Conservation (phyloP, 1,140 invertebrate genomes). For the Drosophila sucinea region DNA sequence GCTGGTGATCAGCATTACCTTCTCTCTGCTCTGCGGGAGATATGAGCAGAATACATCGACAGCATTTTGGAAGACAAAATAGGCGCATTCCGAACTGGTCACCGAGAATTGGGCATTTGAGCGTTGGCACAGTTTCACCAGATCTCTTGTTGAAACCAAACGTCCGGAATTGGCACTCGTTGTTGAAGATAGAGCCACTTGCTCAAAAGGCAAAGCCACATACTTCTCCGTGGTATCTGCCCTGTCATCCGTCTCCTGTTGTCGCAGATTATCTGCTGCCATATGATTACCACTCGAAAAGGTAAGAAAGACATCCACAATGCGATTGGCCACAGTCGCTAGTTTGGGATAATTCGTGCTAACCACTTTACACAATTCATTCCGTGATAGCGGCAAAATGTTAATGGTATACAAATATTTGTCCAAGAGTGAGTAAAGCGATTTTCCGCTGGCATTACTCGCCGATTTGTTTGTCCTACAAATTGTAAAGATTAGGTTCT, state of each 20-base stretch:
- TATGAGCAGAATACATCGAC: slow-evolving; percentile 94
- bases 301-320: slow-evolving; percentile 93
- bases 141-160: slow-evolving; percentile 92
- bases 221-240: slow-evolving; percentile 70
- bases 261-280: slow-evolving; percentile 83
- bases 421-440: slow-evolving; percentile 87
- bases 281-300: slow-evolving; percentile 89
- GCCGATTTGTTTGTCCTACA: slow-evolving; percentile 83
- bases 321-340: slow-evolving; percentile 89
- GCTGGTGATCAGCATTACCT: slow-evolving; percentile 87
- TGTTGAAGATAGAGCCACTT: slow-evolving; percentile 39
- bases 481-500: slow-evolving; percentile 8
- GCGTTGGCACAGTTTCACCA: slow-evolving; percentile 96
- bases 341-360: slow-evolving; percentile 89
- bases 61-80: slow-evolving; percentile 94
- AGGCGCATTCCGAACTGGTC: slow-evolving; percentile 88
- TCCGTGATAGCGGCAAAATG: slow-evolving; percentile 89
- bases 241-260: slow-evolving; percentile 63
- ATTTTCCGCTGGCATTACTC: slow-evolving; percentile 84
- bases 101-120: slow-evolving; percentile 90
- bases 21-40: slow-evolving; percentile 84
- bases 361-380: slow-evolving; percentile 89
- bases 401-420: slow-evolving; percentile 93
- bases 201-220: slow-evolving; percentile 68
- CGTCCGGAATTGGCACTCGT: slow-evolving; percentile 83